Evolutionary conservation across 2,888 invertebrate species (phyloP), one percentile per base, ranked within the genome.

Genomic region (Ennomos quercinarius): DNA sequence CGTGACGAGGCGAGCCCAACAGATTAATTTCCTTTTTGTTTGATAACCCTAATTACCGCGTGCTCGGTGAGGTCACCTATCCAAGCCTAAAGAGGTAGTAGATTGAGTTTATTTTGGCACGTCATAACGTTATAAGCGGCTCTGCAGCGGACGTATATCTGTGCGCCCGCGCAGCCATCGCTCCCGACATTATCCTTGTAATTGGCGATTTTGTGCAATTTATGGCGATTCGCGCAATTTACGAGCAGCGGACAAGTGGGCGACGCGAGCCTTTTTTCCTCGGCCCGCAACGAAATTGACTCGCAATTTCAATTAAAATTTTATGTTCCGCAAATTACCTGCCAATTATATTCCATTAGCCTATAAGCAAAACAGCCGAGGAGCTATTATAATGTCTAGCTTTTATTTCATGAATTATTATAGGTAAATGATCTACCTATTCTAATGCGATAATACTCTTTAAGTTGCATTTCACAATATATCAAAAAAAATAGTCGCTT

Each of bases 171-270:
- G 73, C 71, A 66, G 67, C 71, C 69, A 72, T 73, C 66, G 63
- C 82, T 81, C 82, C 83, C 76, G 80, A 85, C 86, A 87, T 86
- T 86, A 85, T 84, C 83, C 83, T 83, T 85, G 84, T 90, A 89
- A 91, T 89, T 89, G 87, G 86, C 76, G 89, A 91, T 89, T 90
- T 90, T 83, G 85, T 83, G 84, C 87, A 91, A 91, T 91, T 91
- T 91, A 91, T 90, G 86, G 87, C 87, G 85, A 88, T 87, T 83
- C 83, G 68, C 73, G 83, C 87, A 90, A 90, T 91, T 91, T 91
- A 91, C 86, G 90, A 87, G 78, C 89, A 87, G 87, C 87, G 85
- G 89, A 89, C 90, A 90, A 86, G 87, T 86, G 86, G 85, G 80
- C 85, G 85, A 89, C 83, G 80, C 61, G 49, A 64, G 67, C 55